Conservation (phyloP, 2,797 vertebrate species). For the Xenopus petersii region DNA sequence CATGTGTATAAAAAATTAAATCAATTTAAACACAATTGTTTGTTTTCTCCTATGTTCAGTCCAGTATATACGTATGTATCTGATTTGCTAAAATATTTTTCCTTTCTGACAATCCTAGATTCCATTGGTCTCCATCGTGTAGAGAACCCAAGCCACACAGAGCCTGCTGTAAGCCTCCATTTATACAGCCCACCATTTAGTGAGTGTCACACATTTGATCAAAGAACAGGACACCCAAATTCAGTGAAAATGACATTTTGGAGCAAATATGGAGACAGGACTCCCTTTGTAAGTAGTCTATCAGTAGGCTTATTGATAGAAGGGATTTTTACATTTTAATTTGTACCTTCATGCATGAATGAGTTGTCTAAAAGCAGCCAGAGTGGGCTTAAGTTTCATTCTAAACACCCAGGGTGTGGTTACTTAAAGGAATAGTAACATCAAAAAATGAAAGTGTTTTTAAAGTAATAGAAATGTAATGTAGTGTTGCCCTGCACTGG, state of each 20-base stretch:
- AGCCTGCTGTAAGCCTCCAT: conserved; percentile 86
- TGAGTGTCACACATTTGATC: conserved; percentile 87
- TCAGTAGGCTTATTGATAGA: not conserved
- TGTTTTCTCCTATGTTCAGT: no score
- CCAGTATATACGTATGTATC: no score
- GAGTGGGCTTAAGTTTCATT: not conserved
- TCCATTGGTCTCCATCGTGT: conserved; percentile 92
- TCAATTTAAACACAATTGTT: no score
- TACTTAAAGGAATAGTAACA: no score
- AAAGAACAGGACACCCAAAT: conserved; percentile 91
- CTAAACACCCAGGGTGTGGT: not conserved
- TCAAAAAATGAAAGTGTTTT: no score
- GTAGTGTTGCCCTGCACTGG: no score
- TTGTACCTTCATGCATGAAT: no score
- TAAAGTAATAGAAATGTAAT: no score
- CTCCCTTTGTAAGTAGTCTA: conserved; percentile 76
- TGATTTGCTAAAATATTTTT: no score
- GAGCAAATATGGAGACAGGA: conserved; percentile 86
- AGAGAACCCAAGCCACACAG: conserved; percentile 94
- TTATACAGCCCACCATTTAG: conserved; percentile 93
- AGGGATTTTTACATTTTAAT: not conserved
- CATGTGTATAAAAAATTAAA: no score
- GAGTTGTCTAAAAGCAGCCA: no score
- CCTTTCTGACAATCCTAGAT: conserved; percentile 65
- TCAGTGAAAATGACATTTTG: conserved; percentile 94